Percentiles rank a stretch among this genome's conserved stretches.
These are phyloP conservation scores for Euborellia annulipes DNA, from an alignment of 1,140 invertebrate species.

Conservation along the genomic window DNA sequence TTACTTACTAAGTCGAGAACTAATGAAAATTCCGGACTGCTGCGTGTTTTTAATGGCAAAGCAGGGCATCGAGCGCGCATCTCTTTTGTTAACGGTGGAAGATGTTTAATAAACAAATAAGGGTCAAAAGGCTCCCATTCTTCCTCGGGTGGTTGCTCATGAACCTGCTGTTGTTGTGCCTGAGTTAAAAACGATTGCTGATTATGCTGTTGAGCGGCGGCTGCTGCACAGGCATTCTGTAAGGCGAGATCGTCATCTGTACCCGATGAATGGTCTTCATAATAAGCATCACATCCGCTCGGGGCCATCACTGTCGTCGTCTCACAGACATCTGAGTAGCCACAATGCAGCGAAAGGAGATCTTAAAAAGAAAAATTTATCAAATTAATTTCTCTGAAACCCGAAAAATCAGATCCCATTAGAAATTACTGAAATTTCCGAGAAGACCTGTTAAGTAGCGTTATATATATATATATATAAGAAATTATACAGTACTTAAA, in stretches of 20 bases:
- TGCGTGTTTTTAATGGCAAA: constrained; percentile 80
- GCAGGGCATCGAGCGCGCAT: constrained; percentile 76
- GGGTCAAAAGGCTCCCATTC: constrained; percentile 76
- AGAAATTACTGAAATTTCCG: no score
- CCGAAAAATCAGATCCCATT: no score
- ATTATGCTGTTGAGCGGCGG: constrained; percentile 9
- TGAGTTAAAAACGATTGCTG: constrained; percentile 9
- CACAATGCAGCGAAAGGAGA: constrained; percentile 2
- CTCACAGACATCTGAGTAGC: constrained; percentile 1
- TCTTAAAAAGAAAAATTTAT: background rate
- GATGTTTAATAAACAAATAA: constrained; percentile 80
- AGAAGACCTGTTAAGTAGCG: no score
- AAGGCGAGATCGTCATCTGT: constrained; percentile 26
- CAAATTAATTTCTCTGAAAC: no score
- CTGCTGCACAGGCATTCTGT: constrained; percentile 24
- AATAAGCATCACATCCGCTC: constrained; percentile 4
- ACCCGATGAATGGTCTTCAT: constrained; percentile 6
- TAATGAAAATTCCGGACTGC: constrained; percentile 84
- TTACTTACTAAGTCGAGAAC: constrained; percentile 64
- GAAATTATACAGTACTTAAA: no score
- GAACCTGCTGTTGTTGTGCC: constrained; percentile 32
- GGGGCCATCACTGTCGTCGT: background rate
- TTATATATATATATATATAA: no score
- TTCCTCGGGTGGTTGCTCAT: constrained; percentile 35
- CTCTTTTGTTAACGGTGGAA: constrained; percentile 77